These are phyloP conservation scores for Macropus fuliginosus DNA, from an alignment of 2,797 vertebrate genomes.

Conservation along the genomic window DNA sequence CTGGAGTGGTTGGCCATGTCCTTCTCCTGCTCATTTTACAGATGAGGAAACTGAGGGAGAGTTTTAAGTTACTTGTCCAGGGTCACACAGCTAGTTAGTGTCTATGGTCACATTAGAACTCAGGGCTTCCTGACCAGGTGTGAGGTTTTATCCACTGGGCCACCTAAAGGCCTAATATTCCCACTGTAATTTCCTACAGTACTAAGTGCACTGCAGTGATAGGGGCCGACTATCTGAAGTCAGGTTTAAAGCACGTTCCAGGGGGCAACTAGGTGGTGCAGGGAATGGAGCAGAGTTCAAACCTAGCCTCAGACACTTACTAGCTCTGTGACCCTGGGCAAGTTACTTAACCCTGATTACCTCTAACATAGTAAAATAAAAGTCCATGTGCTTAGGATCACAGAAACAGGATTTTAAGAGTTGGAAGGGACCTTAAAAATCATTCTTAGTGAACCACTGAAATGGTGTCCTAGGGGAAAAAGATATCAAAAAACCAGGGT, in stretches of 20 bases:
- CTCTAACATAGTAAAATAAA: neutral
- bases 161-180: neutral
- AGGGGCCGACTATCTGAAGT: neutral
- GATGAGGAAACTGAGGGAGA: neutral
- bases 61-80: neutral
- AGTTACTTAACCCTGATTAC: neutral
- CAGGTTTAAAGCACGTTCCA: neutral
- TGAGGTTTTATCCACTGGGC: neutral
- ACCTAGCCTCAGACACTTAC: neutral
- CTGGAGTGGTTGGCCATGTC: neutral
- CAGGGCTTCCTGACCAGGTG: neutral
- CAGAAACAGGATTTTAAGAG: neutral
- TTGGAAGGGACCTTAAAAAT: neutral
- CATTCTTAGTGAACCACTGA: neutral
- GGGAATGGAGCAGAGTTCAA: neutral
- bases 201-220: neutral
- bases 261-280: neutral
- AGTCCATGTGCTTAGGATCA: neutral
- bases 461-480: neutral
- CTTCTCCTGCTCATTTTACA: neutral
- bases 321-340: neutral
- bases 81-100: neutral
- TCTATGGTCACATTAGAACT: neutral
- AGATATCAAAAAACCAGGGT: slow-evolving; percentile 40
- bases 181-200: neutral